Evolutionary conservation across 2,113 vertebrate species (phyloP).

Genomic region (Mus musculus): DNA sequence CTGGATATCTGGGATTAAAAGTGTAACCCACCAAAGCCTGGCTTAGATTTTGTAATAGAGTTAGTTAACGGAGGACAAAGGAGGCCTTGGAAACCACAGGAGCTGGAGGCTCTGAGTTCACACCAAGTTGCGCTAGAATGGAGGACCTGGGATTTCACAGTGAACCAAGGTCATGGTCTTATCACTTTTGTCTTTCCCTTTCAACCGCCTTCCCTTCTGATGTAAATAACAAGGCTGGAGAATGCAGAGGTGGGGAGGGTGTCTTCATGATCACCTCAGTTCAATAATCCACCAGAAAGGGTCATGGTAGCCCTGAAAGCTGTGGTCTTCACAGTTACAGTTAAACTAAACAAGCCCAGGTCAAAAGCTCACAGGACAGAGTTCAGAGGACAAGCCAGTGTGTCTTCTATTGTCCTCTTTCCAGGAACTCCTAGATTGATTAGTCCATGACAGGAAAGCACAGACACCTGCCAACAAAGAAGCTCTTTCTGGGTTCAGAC

Average conservation of each 20-base stretch:
- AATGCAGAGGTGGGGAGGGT: too few species aligned
- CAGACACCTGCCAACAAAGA: not conserved
- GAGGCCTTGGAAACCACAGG: not conserved
- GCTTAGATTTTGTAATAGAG: not conserved
- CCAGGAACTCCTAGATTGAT: not conserved
- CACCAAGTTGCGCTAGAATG: not conserved
- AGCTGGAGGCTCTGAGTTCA: not conserved
- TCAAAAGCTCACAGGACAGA: not conserved
- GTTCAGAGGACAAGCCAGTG: too few species aligned
- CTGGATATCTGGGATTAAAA: not conserved
- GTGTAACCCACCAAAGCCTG: not conserved
- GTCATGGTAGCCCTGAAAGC: not conserved
- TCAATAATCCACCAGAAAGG: not conserved
- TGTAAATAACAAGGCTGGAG: not conserved
- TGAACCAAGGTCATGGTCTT: not conserved
- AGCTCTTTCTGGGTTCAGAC: not conserved
- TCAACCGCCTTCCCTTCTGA: not conserved
- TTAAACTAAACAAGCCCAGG: not conserved
- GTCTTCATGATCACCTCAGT: not conserved
- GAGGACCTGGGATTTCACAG: not conserved
- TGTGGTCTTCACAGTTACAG: accelerated
- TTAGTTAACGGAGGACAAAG: conserved; percentile 13
- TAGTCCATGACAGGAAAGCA: accelerated
- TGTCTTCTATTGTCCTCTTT: not conserved
- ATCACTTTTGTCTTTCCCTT: not conserved